A percentile compares a stretch with the other conserved stretches of the same genome.
Conservation (phyloP, 2,113 vertebrate genomes). For the Myiozetetes cayanensis region DNA sequence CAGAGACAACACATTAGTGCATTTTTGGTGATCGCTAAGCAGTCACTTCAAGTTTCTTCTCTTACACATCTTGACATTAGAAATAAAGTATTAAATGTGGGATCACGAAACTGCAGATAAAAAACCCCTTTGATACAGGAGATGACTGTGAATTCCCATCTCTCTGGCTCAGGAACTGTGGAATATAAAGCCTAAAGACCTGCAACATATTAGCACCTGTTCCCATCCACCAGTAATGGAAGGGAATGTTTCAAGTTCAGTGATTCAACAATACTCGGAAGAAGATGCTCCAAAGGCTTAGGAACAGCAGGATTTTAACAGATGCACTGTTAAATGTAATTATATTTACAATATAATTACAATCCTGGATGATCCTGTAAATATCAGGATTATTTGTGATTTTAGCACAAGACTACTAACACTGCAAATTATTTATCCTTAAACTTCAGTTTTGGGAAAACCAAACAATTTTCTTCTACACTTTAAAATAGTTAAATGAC, state of each 20-base stretch:
- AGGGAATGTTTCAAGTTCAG: not conserved
- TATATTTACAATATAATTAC: not conserved
- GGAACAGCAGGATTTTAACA: not conserved
- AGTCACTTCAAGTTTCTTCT: not conserved
- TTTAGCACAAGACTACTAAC: not conserved
- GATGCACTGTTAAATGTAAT: not conserved
- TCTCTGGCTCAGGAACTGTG: not conserved
- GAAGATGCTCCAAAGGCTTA: not conserved
- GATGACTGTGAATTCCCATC: not conserved
- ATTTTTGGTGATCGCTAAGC: not conserved
- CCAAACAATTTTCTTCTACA: not conserved
- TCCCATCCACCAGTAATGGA: not conserved
- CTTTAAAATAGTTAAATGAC: not conserved
- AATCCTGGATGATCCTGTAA: not conserved
- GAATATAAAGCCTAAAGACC: not conserved
- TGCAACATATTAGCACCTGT: not conserved
- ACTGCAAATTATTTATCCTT: not conserved
- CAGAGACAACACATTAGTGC: not conserved
- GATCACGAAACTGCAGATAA: not conserved
- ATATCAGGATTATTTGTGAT: not conserved
- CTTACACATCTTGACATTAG: not conserved
- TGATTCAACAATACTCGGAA: not conserved
- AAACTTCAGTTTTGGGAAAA: not conserved
- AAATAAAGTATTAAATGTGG: not conserved
- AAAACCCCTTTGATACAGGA: not conserved